A percentile compares a stretch with the other conserved stretches of the same genome.
Conservation (phyloP, 2,113 vertebrate genomes). For the Sclerurus mexicanus region DNA sequence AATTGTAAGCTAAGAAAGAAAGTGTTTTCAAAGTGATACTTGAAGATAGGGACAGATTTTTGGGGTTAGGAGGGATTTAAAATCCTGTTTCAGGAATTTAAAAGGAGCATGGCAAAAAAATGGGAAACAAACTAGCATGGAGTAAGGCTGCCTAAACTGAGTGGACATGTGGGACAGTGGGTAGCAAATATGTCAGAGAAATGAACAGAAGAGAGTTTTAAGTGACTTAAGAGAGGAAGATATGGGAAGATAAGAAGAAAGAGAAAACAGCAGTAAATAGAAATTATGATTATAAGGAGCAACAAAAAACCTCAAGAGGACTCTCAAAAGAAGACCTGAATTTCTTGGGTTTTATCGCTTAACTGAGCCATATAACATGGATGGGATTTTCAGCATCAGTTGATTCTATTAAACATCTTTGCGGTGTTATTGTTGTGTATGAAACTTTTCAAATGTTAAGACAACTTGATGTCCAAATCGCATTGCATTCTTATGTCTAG, state of each 20-base stretch:
- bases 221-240: not conserved
- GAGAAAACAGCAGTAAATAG: not conserved
- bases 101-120: not conserved
- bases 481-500: not conserved
- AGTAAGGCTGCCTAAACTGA: not conserved
- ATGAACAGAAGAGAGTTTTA: not conserved
- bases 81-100: not conserved
- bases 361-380: not conserved
- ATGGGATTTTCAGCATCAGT: not conserved
- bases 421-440: not conserved
- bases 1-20: conserved; percentile 6
- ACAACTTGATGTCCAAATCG: not conserved
- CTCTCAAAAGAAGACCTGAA: not conserved
- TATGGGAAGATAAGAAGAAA: not conserved
- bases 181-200: not conserved
- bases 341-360: not conserved
- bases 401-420: not conserved
- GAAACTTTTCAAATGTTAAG: not conserved
- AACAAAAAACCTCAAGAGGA: not conserved
- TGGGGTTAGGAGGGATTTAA: not conserved
- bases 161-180: not conserved
- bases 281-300: not conserved
- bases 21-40: not conserved
- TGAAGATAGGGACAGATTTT: not conserved
- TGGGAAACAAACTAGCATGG: not conserved